Percentiles rank a stretch among this genome's conserved stretches.
Conservation (phyloP, 2,113 vertebrate genomes). For the Cavia aperea region DNA sequence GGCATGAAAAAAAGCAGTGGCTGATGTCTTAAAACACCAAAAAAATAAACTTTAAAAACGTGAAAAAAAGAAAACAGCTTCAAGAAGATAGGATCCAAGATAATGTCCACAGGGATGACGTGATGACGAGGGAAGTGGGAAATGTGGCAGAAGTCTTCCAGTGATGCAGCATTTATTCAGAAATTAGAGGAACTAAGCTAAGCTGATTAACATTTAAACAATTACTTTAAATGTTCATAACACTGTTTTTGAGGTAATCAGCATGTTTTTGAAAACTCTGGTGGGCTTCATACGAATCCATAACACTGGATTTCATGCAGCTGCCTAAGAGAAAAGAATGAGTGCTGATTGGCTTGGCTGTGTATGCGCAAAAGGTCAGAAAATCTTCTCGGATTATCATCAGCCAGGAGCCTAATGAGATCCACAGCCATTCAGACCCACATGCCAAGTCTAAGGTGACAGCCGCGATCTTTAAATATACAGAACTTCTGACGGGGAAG, state of each 20-base stretch:
- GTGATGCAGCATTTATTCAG: conserved; percentile 83
- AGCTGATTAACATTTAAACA: conserved; percentile 77
- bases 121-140: conserved; percentile 84
- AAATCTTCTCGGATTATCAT: conserved; percentile 87
- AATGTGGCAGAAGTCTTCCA: conserved; percentile 86
- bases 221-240: conserved; percentile 88
- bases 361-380: conserved; percentile 89
- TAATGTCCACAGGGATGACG: conserved; percentile 87
- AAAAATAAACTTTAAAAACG: conserved; percentile 72
- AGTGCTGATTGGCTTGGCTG: conserved; percentile 86
- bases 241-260: conserved; percentile 91
- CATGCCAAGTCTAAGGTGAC: conserved; percentile 88
- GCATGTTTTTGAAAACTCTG: conserved; percentile 90
- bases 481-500: conserved; percentile 83
- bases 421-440: conserved; percentile 89
- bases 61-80: conserved; percentile 62
- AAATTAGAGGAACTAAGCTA: conserved; percentile 87
- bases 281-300: conserved; percentile 87
- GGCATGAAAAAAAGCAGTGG: conserved; percentile 87
- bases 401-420: conserved; percentile 89
- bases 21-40: conserved; percentile 83
- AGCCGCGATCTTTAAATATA: conserved; percentile 86
- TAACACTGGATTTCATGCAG: conserved; percentile 87
- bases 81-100: conserved; percentile 84
- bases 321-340: conserved; percentile 87